phyloP scores from a whole-genome alignment of 2,888 invertebrate species.

The Ophioninae sp. region DNA sequence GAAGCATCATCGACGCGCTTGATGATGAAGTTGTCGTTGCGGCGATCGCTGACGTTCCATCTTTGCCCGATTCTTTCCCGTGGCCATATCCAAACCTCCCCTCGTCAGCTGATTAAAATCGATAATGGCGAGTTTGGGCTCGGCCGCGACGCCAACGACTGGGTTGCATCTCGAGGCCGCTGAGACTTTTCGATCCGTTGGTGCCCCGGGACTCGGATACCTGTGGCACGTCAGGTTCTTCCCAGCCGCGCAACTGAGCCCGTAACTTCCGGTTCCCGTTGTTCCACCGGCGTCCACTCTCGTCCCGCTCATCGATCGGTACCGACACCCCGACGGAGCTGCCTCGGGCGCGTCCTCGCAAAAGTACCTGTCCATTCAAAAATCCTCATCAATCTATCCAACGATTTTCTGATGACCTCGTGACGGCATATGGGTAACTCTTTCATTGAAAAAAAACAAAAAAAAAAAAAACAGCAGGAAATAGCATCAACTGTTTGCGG shows the following conservation, averaged over 20 bases:
- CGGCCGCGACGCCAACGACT: conserved; percentile 67
- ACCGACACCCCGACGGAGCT: conserved; percentile 69
- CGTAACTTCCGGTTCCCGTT: conserved; percentile 66
- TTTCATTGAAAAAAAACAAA: not conserved
- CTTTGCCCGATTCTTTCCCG: conserved; percentile 72
- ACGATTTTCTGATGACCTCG: no score
- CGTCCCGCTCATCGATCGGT: conserved; percentile 78
- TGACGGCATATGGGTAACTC: not conserved
- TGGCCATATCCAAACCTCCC: conserved; percentile 83
- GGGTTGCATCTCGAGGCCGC: conserved; percentile 65
- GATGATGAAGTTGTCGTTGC: conserved; percentile 47
- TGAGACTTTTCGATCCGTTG: conserved; percentile 69
- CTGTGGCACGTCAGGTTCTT: conserved; percentile 76
- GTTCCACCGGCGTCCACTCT: conserved; percentile 69
- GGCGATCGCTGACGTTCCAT: conserved; percentile 63
- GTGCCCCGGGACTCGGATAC: conserved; percentile 75
- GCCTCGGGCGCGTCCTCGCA: conserved; percentile 71
- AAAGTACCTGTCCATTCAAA: conserved; percentile 71
- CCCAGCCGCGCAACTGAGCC: conserved; percentile 64
- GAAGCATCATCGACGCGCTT: conserved; percentile 42
- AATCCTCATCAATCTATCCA: not conserved
- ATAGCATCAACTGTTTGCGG: no score
- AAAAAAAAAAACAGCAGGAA: no score
- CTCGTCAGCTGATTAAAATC: conserved; percentile 88
- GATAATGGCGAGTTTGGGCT: conserved; percentile 87